Base-by-base conservation (phyloP, 2,797 vertebrate species). In the Hoplostethus atlanticus region DNA sequence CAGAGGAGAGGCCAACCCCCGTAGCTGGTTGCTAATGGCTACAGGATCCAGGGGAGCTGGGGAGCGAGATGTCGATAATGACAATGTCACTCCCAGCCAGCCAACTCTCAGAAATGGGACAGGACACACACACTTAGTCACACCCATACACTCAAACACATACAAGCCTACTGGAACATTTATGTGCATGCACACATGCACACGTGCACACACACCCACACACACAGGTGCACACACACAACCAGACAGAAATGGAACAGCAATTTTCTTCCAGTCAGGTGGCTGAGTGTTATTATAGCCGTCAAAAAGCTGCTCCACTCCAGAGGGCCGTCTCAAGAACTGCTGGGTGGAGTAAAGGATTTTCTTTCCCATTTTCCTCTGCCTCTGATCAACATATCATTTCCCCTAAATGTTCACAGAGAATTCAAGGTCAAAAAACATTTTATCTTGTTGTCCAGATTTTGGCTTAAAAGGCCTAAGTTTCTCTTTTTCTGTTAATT, bases 1-100 rank as follows among this genome's bases (percentile, higher is more conserved):
- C 79, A 77, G 81, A 84, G 81, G 73, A 81, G 77, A 86, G 85
- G 89, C 86, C 87, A 83, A 67, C 76, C 91, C 90, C 81, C 58
- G 50, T 80, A 86, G 89, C 64, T 68, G 88, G 91, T 94, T 92
- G 92, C 93, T 92, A 93, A 92, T 91, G 90, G 93, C 91, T 91
- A 93, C 93, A 90, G 90, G 82, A 91, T 90, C 90, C 87, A 90
- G 78, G 89, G 87, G 88, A 90, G 86, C 54, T 52, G 75, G 36
- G 78, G 59, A 40, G 59, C 81, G 79, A 86, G 85, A 91, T 88
- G 90, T 92, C 81, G 84, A 90, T 92, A 92, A 92, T 92, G 90
- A 91, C 93, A 90, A 82, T 91, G 91, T 92, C 90, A 90, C 84
- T 90, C 88, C 65, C 77, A 80, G 79, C 83, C 89, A 90, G 88